Evolutionary conservation across 2,888 invertebrate species (phyloP).

Genomic region (Nysson spinosus): DNA sequence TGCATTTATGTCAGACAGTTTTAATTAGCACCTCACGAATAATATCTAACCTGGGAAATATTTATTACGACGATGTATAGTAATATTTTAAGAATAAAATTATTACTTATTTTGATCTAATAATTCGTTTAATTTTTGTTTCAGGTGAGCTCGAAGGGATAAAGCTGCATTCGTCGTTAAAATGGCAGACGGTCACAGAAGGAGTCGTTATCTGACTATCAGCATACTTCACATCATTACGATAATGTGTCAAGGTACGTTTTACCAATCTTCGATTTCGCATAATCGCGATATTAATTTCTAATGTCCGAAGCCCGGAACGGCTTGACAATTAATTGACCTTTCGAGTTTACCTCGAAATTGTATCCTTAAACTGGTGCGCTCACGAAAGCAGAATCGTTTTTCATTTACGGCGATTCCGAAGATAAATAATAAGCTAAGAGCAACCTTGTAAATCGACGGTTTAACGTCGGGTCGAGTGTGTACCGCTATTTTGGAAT

Average conservation of each 20-base stretch:
- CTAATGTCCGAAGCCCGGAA: background rate
- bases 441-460: too few species aligned
- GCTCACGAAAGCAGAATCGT: too few species aligned
- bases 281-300: background rate
- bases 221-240: constrained; percentile 76
- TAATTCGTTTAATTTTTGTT: constrained; percentile 9
- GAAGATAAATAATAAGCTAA: too few species aligned
- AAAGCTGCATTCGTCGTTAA: constrained; percentile 41
- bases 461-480: too few species aligned
- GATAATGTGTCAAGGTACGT: constrained; percentile 76
- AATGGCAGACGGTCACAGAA: constrained; percentile 71
- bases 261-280: background rate
- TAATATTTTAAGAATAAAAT: too few species aligned
- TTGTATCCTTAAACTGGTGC: too few species aligned
- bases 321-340: background rate
- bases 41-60: too few species aligned
- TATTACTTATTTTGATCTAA: background rate
- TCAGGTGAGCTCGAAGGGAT: constrained; percentile 42
- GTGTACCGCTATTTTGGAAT: too few species aligned
- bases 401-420: too few species aligned
- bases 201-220: constrained; percentile 74
- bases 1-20: too few species aligned
- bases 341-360: too few species aligned
- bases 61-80: background rate
- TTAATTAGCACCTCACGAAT: too few species aligned